Conservation (phyloP, 2,113 vertebrate species). For the Equus quagga region DNA sequence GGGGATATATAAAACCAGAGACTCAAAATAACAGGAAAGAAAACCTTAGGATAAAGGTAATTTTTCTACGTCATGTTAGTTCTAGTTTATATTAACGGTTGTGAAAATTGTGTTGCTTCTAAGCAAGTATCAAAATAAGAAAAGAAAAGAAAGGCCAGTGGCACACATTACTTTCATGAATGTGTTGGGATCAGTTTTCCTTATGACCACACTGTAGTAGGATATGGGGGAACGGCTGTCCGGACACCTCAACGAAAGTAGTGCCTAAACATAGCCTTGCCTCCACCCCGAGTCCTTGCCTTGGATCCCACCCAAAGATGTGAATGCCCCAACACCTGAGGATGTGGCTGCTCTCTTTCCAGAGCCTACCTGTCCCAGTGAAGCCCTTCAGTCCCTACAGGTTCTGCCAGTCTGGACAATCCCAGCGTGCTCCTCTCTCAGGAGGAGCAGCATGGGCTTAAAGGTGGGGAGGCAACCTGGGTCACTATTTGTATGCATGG, state of each 20-base stretch:
- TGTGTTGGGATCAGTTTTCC: background rate
- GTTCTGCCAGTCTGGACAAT: background rate
- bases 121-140: background rate
- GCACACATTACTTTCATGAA: background rate
- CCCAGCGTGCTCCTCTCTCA: background rate
- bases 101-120: background rate
- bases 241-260: background rate
- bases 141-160: background rate
- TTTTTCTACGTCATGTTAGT: background rate
- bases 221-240: too few species aligned
- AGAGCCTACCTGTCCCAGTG: background rate
- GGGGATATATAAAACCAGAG: background rate
- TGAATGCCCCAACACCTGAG: background rate
- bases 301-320: background rate
- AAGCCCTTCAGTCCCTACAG: background rate
- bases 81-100: background rate
- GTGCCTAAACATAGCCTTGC: background rate
- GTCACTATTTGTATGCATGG: background rate
- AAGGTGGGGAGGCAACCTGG: fast-evolving
- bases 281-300: background rate
- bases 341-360: background rate
- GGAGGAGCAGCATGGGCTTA: background rate
- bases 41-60: background rate
- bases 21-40: background rate
- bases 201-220: background rate